Base-by-base conservation (phyloP, 1,140 invertebrate genomes). In the Mylabris phalerata region DNA sequence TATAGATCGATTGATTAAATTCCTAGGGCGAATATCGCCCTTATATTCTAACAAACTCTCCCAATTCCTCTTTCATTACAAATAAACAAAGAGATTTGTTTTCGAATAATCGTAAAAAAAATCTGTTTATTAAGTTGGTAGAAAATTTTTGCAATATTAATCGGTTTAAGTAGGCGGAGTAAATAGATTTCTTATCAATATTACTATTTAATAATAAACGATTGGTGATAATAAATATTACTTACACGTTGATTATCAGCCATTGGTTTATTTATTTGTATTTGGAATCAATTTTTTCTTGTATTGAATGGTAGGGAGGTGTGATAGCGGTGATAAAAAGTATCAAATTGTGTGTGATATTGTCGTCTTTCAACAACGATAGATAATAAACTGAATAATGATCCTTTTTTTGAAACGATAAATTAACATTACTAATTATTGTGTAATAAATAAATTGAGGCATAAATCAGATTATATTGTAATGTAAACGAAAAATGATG, bases 401-500 rank as follows among this genome's bases (percentile, higher is more conserved):
- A 32, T 32, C 32, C 45, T 42, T 40, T 32, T 9, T 38, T 48
- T 54, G 43, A 54, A 54, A 55, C 44, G 50, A 60, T 60, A 58
- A 54, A 50, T 60, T 54, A 47, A 54, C 58, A 55, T 51, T 51
- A 55, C 50, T 55, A 60, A 60, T 60, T 48, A 52, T 51, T 50
- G 51, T 50, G 42, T 51, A 49, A 60, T 60, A 56, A 55, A 60
- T 60, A 55, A 60, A 60, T 60, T 60, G 49, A 56, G 52, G 52
- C 41, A 60, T 60, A 60, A n/a, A 42, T 42, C 41, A 42, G 11
- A 42, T 60, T 49, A 55, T 51, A 55, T 45, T 49, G 55, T 48
- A 19, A 27, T 60, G 52, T 60, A 42, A 55, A 60, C 59, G 55
- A 24, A 32, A 52, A 48, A 41, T 60, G 43, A 60, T 54, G 40